phyloP scores from a whole-genome alignment of 2,113 vertebrate genomes.

The Pterocles gutturalis region DNA sequence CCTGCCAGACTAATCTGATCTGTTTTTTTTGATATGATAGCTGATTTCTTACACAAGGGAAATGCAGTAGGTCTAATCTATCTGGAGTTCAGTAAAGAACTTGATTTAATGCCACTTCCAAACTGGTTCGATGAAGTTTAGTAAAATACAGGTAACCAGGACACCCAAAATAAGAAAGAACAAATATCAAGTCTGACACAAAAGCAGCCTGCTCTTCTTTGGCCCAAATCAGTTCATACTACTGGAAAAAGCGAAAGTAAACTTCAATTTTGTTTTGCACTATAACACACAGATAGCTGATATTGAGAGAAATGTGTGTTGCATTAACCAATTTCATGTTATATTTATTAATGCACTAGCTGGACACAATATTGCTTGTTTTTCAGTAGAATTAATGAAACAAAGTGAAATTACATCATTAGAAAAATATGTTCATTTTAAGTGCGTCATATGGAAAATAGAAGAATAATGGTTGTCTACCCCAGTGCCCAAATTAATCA shows the following conservation, averaged over 20 bases:
- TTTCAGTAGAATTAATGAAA: slow-evolving; percentile 42
- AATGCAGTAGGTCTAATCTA: neutral
- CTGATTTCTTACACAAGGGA: neutral
- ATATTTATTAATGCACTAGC: slow-evolving; percentile 47
- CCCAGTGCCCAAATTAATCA: neutral
- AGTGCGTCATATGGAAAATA: slow-evolving; percentile 19
- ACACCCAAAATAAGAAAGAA: neutral
- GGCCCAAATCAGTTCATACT: neutral
- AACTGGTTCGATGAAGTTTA: neutral
- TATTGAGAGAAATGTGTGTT: neutral
- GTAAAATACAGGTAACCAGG: neutral
- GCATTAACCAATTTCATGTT: slow-evolving; percentile 53
- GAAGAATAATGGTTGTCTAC: slow-evolving; percentile 15
- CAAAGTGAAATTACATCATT: slow-evolving; percentile 31
- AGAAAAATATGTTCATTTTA: slow-evolving; percentile 25
- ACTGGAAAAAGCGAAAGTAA: neutral
- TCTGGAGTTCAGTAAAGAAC: neutral
- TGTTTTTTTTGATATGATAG: neutral
- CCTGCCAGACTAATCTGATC: neutral
- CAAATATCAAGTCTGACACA: neutral
- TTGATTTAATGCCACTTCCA: neutral
- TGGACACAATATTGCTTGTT: slow-evolving; percentile 16
- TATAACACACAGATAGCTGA: neutral
- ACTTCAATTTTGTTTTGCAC: neutral
- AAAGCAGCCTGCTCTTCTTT: neutral